phyloP scores from a whole-genome alignment of 1,140 invertebrate genomes.

The Cydia pomonella region DNA sequence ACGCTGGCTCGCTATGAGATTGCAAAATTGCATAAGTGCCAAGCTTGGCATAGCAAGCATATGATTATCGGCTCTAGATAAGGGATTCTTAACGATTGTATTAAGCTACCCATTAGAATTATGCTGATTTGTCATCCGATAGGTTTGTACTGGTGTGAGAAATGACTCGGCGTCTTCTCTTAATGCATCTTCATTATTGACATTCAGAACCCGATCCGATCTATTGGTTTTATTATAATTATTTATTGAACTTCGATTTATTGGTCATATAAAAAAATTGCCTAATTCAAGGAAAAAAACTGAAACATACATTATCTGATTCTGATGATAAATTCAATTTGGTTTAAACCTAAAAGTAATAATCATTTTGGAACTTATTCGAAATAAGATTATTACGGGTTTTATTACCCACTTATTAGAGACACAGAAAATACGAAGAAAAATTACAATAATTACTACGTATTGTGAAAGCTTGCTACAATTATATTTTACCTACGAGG shows the following conservation, averaged over 20 bases:
- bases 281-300: no score
- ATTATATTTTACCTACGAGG: no score
- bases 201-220: background rate
- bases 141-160: conserved; percentile 2
- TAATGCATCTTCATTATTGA: conserved; percentile 11
- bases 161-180: conserved; percentile 6
- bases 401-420: no score
- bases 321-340: no score
- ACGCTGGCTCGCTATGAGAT: conserved; percentile 64
- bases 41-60: conserved; percentile 50
- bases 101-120: conserved; percentile 40
- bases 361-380: no score
- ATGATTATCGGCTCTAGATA: conserved; percentile 64
- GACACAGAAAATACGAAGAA: no score
- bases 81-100: conserved; percentile 56
- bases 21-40: conserved; percentile 76
- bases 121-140: conserved; percentile 20
- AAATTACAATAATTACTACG: no score
- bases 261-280: no score
- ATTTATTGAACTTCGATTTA: background rate
- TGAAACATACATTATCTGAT: no score
- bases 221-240: background rate
- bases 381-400: no score
- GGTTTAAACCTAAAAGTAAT: no score
- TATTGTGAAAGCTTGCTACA: no score